These are phyloP conservation scores for Poeciliopsis presidionis DNA, from an alignment of 2,797 vertebrate genomes.

Conservation along the genomic window DNA sequence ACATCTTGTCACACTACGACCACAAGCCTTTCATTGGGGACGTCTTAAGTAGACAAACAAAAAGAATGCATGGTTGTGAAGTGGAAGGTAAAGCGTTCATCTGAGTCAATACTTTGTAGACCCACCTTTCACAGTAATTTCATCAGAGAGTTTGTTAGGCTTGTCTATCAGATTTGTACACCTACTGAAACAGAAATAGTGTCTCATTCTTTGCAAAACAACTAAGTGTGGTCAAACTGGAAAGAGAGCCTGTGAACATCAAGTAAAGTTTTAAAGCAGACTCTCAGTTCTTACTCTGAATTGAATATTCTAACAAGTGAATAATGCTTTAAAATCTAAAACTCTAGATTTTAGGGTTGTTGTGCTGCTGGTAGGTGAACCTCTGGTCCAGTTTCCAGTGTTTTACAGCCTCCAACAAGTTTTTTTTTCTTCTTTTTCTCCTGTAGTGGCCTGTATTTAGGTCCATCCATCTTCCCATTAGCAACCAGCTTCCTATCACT, in stretches of 20 bases:
- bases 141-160: neutral
- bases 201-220: neutral
- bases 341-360: neutral
- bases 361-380: neutral
- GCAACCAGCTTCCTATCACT: neutral
- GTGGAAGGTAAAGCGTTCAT: neutral
- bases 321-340: neutral
- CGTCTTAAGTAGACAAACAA: neutral
- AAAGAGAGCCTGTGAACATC: neutral
- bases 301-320: neutral
- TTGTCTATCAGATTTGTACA: neutral
- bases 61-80: neutral
- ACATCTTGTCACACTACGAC: neutral
- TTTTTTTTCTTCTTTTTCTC: neutral
- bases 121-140: neutral
- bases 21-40: neutral
- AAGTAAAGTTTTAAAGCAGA: neutral
- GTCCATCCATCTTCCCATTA: neutral
- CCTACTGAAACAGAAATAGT: neutral
- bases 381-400: neutral
- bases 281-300: neutral
- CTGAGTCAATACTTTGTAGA: neutral
- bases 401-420: neutral
- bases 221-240: neutral
- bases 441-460: neutral